Evolutionary conservation across 2,888 invertebrate species (phyloP).

Genomic region (Scaptomyza caliginosa): DNA sequence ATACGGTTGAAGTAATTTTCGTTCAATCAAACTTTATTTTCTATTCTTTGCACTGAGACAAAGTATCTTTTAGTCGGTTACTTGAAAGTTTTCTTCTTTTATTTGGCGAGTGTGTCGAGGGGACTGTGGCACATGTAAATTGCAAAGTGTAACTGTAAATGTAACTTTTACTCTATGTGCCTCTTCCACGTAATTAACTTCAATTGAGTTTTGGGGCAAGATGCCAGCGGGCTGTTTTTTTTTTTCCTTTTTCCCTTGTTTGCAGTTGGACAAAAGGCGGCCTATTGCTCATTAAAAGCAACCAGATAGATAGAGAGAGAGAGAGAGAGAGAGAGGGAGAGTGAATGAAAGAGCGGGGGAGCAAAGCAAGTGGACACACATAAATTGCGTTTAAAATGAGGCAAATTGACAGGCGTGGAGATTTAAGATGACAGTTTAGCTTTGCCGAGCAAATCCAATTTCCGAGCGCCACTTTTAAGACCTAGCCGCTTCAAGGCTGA

Average conservation of each 20-base stretch:
- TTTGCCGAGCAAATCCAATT: constrained; percentile 69
- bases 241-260: constrained; percentile 37
- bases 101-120: constrained; percentile 2
- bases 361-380: constrained; percentile 42
- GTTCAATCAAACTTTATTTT: no score
- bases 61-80: background rate
- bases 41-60: no score
- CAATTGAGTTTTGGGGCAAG: constrained; percentile 65
- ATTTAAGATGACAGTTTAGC: constrained; percentile 62
- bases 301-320: no score
- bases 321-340: background rate
- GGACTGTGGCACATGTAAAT: constrained; percentile 49
- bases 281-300: constrained; percentile 59
- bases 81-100: background rate
- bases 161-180: constrained; percentile 31
- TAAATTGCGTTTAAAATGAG: constrained; percentile 65
- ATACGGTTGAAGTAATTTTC: background rate
- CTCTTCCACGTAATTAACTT: constrained; percentile 76
- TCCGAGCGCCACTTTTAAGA: constrained; percentile 62
- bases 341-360: background rate
- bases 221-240: constrained; percentile 71
- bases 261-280: constrained; percentile 29
- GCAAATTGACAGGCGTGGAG: constrained; percentile 69
- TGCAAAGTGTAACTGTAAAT: constrained; percentile 34
- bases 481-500: constrained; percentile 58